Evolutionary conservation across 2,888 invertebrate genomes (phyloP).

Genomic region (Scotopteryx bipunctaria): DNA sequence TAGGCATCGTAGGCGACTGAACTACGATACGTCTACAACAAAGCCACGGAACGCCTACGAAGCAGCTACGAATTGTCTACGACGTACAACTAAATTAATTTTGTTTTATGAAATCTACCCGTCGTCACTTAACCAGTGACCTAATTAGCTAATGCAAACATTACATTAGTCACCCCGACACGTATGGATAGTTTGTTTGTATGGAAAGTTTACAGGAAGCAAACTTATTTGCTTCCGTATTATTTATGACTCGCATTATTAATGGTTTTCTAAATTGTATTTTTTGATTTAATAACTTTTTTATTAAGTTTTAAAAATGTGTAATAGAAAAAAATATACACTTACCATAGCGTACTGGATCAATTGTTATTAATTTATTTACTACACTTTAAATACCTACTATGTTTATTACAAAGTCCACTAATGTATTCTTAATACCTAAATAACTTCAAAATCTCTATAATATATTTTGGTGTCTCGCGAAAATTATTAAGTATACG

Average conservation of each 20-base stretch:
- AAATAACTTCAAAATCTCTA: background rate
- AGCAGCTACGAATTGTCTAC: background rate
- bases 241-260: background rate
- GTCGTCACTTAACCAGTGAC: conserved; percentile 3
- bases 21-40: conserved; percentile 1
- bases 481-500: conserved; percentile 22
- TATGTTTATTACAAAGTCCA: conserved; percentile 5
- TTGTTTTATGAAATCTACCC: background rate
- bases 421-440: background rate
- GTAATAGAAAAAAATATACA: background rate
- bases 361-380: conserved; percentile 14
- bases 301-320: background rate
- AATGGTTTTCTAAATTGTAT: too few relatives aligned
- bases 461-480: conserved; percentile 28
- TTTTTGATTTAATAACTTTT: background rate
- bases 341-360: conserved; percentile 34
- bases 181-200: conserved; percentile 6
- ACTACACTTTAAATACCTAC: conserved; percentile 12
- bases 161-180: conserved; percentile 11
- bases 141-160: conserved; percentile 12
- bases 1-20: conserved; percentile 3
- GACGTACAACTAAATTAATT: background rate
- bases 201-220: background rate
- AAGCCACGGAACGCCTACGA: conserved; percentile 6
- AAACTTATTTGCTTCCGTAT: conserved; percentile 2